phyloP scores from a whole-genome alignment of 2,113 vertebrate genomes.

The Mustela lutreola region DNA sequence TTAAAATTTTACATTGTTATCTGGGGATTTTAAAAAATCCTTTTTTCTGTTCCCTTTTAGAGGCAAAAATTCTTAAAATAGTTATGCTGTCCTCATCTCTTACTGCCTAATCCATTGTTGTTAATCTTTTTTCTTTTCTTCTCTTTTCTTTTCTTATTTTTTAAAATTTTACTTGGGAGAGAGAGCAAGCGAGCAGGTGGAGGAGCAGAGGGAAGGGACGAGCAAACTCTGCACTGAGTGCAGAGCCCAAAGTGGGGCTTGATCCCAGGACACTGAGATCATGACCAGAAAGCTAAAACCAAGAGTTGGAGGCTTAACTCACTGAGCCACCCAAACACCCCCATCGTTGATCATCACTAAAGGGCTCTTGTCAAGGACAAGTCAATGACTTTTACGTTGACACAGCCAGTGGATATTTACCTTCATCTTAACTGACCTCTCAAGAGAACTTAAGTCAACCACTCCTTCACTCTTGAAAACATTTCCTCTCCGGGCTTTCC shows the following conservation, averaged over 20 bases:
- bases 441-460: background rate
- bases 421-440: background rate
- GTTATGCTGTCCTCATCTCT: background rate
- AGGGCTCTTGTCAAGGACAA: background rate
- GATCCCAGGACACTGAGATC: background rate
- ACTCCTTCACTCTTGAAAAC: background rate
- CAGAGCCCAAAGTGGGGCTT: fast-evolving
- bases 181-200: background rate
- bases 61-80: background rate
- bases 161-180: background rate
- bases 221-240: background rate
- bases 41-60: background rate
- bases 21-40: background rate
- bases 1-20: background rate
- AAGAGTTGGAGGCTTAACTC: background rate
- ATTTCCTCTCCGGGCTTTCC: background rate
- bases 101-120: background rate
- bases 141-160: background rate
- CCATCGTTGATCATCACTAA: background rate
- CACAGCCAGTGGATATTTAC: background rate
- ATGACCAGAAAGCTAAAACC: background rate
- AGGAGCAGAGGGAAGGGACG: background rate
- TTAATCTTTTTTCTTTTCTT: background rate
- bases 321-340: background rate
- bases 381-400: background rate